phyloP scores from a whole-genome alignment of 2,888 invertebrate genomes.

The Noctua fimbriata region DNA sequence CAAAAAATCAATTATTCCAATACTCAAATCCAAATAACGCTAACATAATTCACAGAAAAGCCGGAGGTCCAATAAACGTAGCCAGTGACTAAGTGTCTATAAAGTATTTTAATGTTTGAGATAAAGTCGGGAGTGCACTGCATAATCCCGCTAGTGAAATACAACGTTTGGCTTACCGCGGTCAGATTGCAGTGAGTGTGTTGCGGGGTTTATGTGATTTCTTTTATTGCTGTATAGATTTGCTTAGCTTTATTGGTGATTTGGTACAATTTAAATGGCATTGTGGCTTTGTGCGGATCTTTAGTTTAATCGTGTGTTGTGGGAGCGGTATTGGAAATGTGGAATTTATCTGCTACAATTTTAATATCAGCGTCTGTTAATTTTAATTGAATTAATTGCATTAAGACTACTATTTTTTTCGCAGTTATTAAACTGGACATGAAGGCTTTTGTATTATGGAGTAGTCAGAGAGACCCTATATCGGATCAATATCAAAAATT shows the following conservation, averaged over 20 bases:
- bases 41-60: constrained; percentile 53
- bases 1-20: constrained; percentile 62
- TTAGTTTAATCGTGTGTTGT: constrained; percentile 30
- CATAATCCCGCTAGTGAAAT: constrained; percentile 68
- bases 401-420: too few species aligned
- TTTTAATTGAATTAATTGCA: too few species aligned
- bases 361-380: not conserved
- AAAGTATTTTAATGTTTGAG: constrained; percentile 80
- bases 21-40: constrained; percentile 53
- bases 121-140: constrained; percentile 73
- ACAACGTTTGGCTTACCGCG: constrained; percentile 70
- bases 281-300: constrained; percentile 33
- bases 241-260: constrained; percentile 60
- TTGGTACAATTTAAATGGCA: constrained; percentile 39
- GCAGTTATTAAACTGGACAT: too few species aligned
- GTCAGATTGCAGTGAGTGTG: constrained; percentile 63
- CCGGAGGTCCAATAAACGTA: constrained; percentile 61
- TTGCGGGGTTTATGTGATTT: constrained; percentile 70
- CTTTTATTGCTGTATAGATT: constrained; percentile 66
- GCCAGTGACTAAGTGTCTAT: constrained; percentile 71
- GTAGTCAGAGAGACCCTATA: too few species aligned
- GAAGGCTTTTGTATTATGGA: too few species aligned
- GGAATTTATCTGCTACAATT: not conserved
- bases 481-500: too few species aligned
- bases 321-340: not conserved